Evolutionary conservation across 1,140 invertebrate species (phyloP).

Genomic region (Onthophagus taurus): DNA sequence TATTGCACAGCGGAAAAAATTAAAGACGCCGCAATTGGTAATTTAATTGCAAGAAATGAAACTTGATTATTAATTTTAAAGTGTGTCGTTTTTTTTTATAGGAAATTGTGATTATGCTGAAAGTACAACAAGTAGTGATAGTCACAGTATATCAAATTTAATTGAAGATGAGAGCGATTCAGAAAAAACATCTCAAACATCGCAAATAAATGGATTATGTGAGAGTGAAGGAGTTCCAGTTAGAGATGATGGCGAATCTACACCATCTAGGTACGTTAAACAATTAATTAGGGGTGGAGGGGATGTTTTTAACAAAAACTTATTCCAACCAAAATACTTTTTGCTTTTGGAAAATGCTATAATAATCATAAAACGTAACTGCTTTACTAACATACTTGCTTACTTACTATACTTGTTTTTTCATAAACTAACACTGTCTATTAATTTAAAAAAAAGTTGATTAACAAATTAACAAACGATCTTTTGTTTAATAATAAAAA

Average conservation of each 20-base stretch:
- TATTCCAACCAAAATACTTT: no score
- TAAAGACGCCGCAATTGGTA: conserved; percentile 34
- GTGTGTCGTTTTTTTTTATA: conserved; percentile 20
- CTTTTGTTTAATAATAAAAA: no score
- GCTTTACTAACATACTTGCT: no score
- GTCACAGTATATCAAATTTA: conserved; percentile 39
- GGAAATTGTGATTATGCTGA: conserved; percentile 52
- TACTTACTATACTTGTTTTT: no score
- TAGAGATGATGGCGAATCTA: conserved; percentile 34
- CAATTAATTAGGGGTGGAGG: no score
- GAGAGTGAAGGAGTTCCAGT: conserved; percentile 34
- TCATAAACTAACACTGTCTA: no score
- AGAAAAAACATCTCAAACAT: conserved; percentile 24
- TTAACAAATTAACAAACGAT: no score
- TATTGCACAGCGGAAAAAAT: conserved; percentile 85
- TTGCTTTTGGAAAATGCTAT: no score
- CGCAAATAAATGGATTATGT: conserved; percentile 26
- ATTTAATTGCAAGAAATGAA: neutral
- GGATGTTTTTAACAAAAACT: no score
- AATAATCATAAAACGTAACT: no score
- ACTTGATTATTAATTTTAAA: neutral
- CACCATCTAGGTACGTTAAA: conserved; percentile 34
- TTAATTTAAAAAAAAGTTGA: no score
- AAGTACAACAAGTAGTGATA: conserved; percentile 54
- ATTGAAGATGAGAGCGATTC: conserved; percentile 62